These are phyloP conservation scores for Meteorus colon DNA, from an alignment of 2,888 invertebrate species.

Conservation along the genomic window DNA sequence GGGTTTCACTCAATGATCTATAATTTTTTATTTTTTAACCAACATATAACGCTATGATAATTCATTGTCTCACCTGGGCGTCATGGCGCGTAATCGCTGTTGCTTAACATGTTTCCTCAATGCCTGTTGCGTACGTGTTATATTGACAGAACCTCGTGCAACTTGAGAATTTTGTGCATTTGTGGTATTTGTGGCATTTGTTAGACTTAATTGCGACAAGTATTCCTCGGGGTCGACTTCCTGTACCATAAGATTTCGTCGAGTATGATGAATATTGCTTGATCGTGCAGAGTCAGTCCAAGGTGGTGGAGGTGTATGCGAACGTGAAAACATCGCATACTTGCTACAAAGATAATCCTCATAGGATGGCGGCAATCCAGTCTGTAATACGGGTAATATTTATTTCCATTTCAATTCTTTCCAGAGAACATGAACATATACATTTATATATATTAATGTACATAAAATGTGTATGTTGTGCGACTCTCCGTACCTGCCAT, in stretches of 20 bases:
- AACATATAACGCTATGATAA: neutral
- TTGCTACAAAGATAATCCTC: conserved; percentile 70
- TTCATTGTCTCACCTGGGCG: conserved; percentile 63
- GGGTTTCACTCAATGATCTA: conserved; percentile 70
- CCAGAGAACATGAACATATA: neutral
- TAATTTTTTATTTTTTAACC: conserved; percentile 14
- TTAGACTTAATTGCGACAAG: conserved; percentile 12
- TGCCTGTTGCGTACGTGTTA: conserved; percentile 56
- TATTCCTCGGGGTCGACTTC: conserved; percentile 67
- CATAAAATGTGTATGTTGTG: neutral
- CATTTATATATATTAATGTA: neutral
- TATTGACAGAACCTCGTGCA: conserved; percentile 56
- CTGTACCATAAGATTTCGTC: conserved; percentile 63
- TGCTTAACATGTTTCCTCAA: conserved; percentile 65
- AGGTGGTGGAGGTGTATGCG: conserved; percentile 70
- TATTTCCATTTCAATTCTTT: neutral
- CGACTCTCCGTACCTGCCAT: conserved; percentile 64
- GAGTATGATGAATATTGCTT: conserved; percentile 56
- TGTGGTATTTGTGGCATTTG: neutral
- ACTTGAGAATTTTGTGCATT: conserved; percentile 49
- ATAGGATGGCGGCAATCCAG: conserved; percentile 71
- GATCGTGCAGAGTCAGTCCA: conserved; percentile 66
- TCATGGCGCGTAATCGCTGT: conserved; percentile 65
- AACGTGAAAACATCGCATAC: conserved; percentile 66
- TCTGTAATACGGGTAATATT: conserved; percentile 53